phyloP scores from a whole-genome alignment of 2,113 vertebrate species.

The Gracilinanus agilis region DNA sequence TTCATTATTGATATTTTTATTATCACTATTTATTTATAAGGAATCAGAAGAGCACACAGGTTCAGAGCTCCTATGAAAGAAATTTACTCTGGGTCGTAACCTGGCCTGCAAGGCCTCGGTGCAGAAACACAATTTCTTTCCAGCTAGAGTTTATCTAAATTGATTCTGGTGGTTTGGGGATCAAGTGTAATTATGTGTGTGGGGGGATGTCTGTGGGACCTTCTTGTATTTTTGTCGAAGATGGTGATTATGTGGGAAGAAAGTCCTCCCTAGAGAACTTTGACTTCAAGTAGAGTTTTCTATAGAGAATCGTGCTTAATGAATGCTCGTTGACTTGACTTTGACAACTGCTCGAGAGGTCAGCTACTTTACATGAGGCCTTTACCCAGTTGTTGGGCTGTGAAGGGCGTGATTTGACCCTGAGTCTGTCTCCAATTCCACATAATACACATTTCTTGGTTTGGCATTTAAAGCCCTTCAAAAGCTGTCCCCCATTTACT shows the following conservation, averaged over 20 bases:
- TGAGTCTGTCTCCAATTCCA: background rate
- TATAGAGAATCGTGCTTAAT: background rate
- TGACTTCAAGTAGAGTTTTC: conserved; percentile 3
- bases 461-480: background rate
- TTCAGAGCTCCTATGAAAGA: conserved; percentile 47
- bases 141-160: conserved; percentile 20
- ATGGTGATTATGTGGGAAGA: conserved; percentile 6
- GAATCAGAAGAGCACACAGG: conserved; percentile 40
- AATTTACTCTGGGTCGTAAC: conserved; percentile 56
- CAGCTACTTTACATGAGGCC: background rate
- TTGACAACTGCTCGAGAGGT: background rate
- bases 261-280: background rate
- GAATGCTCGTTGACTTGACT: background rate
- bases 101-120: conserved; percentile 37
- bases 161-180: conserved; percentile 35
- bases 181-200: background rate
- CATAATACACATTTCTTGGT: background rate
- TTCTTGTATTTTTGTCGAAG: conserved; percentile 30
- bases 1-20: conserved; percentile 73
- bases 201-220: background rate
- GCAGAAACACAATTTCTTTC: conserved; percentile 33
- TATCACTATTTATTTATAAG: conserved; percentile 70
- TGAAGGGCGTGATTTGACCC: background rate
- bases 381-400: background rate
- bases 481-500: background rate